These are phyloP conservation scores for Genyomyrus donnyi DNA, from an alignment of 2,113 vertebrate genomes.

Conservation along the genomic window DNA sequence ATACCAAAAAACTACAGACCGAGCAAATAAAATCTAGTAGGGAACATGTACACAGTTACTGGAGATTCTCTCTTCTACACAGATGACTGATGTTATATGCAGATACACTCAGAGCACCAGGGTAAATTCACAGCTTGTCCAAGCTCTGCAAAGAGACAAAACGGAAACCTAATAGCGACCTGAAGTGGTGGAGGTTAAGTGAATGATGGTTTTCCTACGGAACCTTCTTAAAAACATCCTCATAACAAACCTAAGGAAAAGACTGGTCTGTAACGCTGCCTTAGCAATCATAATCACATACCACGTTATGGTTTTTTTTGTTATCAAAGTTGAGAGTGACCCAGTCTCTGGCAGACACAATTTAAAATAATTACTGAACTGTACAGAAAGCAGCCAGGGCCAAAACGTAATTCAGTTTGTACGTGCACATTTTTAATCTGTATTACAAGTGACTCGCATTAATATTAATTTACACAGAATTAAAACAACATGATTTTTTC, in stretches of 20 bases:
- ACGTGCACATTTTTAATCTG: background rate
- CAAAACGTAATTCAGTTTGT: background rate
- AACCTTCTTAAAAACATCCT: background rate
- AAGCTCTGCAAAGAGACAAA: background rate
- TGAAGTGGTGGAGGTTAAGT: background rate
- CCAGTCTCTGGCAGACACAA: background rate
- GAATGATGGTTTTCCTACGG: background rate
- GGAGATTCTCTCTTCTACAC: background rate
- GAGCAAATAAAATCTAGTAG: background rate
- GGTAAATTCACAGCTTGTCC: background rate
- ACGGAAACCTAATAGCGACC: background rate
- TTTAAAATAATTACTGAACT: background rate
- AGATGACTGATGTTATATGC: background rate
- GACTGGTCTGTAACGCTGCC: background rate
- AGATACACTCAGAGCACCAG: background rate
- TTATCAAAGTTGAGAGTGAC: background rate
- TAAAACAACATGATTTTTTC: background rate
- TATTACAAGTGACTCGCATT: background rate
- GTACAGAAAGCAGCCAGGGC: background rate
- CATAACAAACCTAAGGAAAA: background rate
- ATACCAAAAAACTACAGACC: background rate
- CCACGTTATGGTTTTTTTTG: background rate
- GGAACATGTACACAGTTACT: background rate
- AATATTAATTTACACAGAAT: background rate
- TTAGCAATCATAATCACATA: background rate